phyloP scores from a whole-genome alignment of 2,888 invertebrate genomes.

The Pristionchus maxplancki region DNA sequence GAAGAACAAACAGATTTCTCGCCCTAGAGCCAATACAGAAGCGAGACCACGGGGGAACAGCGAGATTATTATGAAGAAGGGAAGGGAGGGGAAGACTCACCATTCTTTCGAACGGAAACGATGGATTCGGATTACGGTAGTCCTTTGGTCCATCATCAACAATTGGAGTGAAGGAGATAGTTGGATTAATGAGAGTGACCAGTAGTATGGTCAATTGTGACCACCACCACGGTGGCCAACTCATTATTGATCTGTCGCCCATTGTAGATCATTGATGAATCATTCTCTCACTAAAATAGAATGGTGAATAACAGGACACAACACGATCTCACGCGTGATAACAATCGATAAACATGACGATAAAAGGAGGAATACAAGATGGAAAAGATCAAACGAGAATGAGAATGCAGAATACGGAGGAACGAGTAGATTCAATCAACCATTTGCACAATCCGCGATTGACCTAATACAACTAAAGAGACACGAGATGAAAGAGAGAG shows the following conservation, averaged over 20 bases:
- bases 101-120: conserved; percentile 66
- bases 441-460: conserved; percentile 11
- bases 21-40: conserved; percentile 18
- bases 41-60: conserved; percentile 5
- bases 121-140: conserved; percentile 63
- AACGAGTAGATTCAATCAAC: not conserved
- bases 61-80: not conserved
- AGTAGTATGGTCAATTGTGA: not conserved
- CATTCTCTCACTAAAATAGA: not conserved
- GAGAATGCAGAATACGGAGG: not conserved
- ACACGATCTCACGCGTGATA: not conserved
- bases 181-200: not conserved
- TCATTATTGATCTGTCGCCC: conserved; percentile 2
- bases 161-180: conserved; percentile 17
- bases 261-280: conserved; percentile 34
- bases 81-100: conserved; percentile 52
- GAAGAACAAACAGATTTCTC: conserved; percentile 33
- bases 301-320: not conserved
- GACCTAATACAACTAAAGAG: conserved; percentile 2
- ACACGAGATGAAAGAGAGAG: conserved; percentile 13
- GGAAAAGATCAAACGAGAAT: conserved; percentile 1
- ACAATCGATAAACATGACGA: conserved; percentile 5
- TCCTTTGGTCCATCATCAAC: conserved; percentile 49
- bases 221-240: conserved; percentile 16
- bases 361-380: not conserved